phyloP scores from a whole-genome alignment of 2,797 vertebrate species.

The Gallinago solitaria region DNA sequence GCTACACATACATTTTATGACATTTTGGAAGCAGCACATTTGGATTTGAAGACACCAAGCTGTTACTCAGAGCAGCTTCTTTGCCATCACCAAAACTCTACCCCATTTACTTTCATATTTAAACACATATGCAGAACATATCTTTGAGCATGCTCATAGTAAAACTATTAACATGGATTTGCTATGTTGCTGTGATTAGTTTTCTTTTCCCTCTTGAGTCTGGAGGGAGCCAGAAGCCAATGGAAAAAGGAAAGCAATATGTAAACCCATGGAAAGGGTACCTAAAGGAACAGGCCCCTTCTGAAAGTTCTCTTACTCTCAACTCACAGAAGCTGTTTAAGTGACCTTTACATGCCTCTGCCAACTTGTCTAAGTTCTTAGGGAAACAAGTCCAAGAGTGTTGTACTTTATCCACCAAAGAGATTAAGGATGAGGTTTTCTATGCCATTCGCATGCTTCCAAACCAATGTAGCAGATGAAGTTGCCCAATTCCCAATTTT shows the following conservation, averaged over 20 bases:
- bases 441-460: not conserved
- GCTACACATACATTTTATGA: slow-evolving; percentile 39
- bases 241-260: not conserved
- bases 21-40: slow-evolving; percentile 79
- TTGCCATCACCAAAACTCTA: not conserved
- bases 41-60: slow-evolving; percentile 24
- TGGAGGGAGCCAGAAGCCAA: not conserved
- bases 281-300: not conserved
- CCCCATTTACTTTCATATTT: not conserved
- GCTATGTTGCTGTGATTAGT: slow-evolving; percentile 56
- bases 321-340: not conserved
- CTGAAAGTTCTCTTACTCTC: not conserved
- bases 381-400: not conserved
- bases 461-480: not conserved
- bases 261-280: not conserved
- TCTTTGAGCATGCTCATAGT: slow-evolving; percentile 17
- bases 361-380: not conserved
- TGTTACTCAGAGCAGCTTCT: slow-evolving; percentile 30
- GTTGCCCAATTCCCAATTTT: not conserved
- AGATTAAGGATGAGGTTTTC: not conserved
- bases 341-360: not conserved
- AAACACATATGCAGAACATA: not conserved
- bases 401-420: not conserved
- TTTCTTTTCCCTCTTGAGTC: not conserved
- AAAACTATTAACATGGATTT: slow-evolving; percentile 82